Evolutionary conservation across 1,140 invertebrate genomes (phyloP), one percentile per base, ranked within the genome.

Genomic region (Pogonognathellus flavescens): DNA sequence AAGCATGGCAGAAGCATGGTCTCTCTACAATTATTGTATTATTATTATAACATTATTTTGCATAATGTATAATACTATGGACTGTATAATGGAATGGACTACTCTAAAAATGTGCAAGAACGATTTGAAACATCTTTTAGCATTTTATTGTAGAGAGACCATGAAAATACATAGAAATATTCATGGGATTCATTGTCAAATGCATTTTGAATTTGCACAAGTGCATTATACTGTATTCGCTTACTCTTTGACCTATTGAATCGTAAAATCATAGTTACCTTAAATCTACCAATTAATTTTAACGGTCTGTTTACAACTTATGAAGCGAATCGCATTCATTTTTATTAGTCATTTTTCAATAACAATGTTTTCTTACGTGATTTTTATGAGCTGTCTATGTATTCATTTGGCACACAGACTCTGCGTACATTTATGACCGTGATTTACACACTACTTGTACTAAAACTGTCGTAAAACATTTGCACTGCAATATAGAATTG

Each of bases 251-350:
- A 0, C 14, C 22, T 16, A 49, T 49, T 41, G 14, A 72, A 49
- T 72, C 66, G 25, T 49, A 16, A 76, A 76, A 76, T 50, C 2
- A 6, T 8, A 31, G 70, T 50, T 50, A 76, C 70, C 31, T 31
- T 76, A 50, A 76, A 76, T 41, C 70, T 76, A 76, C 70, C 70
- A 76, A 76, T 76, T 76, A 76, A 76, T 76, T 76, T 76, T 76
- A 50, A 76, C 41, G 41, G 70, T 50, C 70, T 41, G 31, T 76
- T 76, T 50, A 50, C 41, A 76, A 76, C 41, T 14, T 76, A 49
- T 41, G 31, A 41, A 50, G 16, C 25, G 25, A 50, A 76, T 18
- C 41, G 41, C 70, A 14, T 76, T 76, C 16, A 50, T 76, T 25
- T 76, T 41, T 76, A 50, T 50, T 72, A 72, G 25, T 31, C n/a